phyloP scores from a whole-genome alignment of 2,888 invertebrate species.

The Aphodius sticticus region DNA sequence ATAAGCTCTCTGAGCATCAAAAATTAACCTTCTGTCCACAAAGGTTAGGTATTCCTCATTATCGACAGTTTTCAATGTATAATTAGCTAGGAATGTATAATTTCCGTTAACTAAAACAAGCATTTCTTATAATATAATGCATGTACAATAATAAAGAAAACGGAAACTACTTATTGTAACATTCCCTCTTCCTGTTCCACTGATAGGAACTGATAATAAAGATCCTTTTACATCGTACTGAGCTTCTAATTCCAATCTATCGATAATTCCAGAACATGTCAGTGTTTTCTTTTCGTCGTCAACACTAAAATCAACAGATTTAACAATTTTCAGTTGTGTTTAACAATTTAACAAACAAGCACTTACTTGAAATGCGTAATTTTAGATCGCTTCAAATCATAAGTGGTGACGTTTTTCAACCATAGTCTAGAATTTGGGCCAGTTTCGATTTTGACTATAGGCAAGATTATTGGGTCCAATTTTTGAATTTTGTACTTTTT shows the following conservation, averaged over 20 bases:
- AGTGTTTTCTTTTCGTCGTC: neutral
- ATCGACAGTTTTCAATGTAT: neutral
- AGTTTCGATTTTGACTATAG: neutral
- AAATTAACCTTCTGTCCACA: neutral
- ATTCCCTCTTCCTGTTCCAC: neutral
- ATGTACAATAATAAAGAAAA: neutral
- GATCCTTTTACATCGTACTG: neutral
- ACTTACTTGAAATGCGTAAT: neutral
- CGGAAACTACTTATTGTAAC: neutral
- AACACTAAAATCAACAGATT: neutral
- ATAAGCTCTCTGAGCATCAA: neutral
- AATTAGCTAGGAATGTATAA: neutral
- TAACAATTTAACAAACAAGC: neutral
- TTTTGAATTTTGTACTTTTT: neutral
- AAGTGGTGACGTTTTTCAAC: neutral
- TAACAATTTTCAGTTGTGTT: too few relatives aligned
- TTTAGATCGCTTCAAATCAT: neutral
- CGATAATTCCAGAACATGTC: neutral
- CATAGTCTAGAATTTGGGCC: neutral
- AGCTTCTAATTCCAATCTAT: neutral
- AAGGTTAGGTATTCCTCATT: neutral
- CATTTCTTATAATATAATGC: neutral
- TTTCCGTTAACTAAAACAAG: neutral
- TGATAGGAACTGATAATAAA: neutral
- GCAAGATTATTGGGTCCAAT: neutral